These are phyloP conservation scores for Hydrozoanthus gracilis DNA, from an alignment of 92 coral and sea anemone genomes.

Conservation along the genomic window DNA sequence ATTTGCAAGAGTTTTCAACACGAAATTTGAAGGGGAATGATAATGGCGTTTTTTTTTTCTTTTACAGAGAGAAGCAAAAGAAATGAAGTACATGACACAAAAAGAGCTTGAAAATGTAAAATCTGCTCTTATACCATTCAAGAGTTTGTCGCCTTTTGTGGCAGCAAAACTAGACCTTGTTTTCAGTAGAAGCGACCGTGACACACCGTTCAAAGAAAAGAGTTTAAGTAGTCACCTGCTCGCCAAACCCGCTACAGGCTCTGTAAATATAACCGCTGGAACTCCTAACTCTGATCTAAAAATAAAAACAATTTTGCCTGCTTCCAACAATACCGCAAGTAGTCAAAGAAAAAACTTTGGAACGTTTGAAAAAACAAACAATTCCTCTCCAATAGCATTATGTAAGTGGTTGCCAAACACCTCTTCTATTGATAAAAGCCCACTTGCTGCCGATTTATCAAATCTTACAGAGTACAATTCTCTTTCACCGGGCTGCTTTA, in stretches of 20 bases:
- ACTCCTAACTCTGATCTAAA: neutral
- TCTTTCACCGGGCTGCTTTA: neutral
- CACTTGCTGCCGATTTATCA: neutral
- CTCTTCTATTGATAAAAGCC: neutral
- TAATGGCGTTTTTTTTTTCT: neutral
- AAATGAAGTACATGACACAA: conserved; percentile 27
- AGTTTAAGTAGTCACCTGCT: neutral
- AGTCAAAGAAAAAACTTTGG: neutral
- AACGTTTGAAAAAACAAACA: conserved; percentile 28
- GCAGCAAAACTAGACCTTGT: conserved; percentile 19
- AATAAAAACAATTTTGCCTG: neutral
- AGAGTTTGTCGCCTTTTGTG: conserved; percentile 21
- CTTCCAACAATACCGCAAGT: neutral
- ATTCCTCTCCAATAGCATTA: neutral
- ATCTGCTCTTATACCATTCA: conserved; percentile 1
- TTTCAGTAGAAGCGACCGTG: neutral
- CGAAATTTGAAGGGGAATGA: neutral
- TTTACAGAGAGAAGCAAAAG: conserved; percentile 27
- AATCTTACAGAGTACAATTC: neutral
- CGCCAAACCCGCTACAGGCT: neutral
- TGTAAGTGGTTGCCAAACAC: neutral
- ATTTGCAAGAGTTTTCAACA: no score
- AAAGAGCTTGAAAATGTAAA: neutral
- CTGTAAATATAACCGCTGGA: neutral
- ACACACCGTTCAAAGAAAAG: neutral